phyloP scores from a whole-genome alignment of 1,140 invertebrate genomes.

The Halotydeus destructor region DNA sequence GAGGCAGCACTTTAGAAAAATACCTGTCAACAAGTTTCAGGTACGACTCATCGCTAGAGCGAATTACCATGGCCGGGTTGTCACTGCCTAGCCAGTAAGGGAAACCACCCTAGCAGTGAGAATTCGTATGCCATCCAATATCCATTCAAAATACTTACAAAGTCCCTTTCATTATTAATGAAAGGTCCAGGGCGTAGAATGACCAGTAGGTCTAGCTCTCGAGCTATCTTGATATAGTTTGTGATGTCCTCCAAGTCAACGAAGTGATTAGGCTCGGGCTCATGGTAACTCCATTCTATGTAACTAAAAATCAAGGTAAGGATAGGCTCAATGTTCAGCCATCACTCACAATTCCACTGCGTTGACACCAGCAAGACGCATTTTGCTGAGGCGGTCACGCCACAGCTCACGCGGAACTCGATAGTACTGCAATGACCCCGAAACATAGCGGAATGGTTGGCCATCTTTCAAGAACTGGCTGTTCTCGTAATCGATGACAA shows the following conservation, averaged over 20 bases:
- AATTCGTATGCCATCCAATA: too few relatives aligned
- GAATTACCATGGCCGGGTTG: slow-evolving; percentile 14
- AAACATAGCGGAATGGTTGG: slow-evolving; percentile 51
- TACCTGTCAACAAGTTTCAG: slow-evolving; percentile 23
- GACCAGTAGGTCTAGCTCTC: slow-evolving; percentile 26
- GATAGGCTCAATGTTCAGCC: slow-evolving; percentile 25
- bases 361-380: slow-evolving; percentile 29
- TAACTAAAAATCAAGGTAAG: slow-evolving; percentile 17
- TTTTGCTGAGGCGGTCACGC: slow-evolving; percentile 28
- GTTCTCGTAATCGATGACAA: slow-evolving; percentile 43
- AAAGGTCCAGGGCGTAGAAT: slow-evolving; percentile 30
- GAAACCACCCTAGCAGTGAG: slow-evolving; percentile 24
- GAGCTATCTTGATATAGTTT: slow-evolving; percentile 25
- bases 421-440: slow-evolving; percentile 41
- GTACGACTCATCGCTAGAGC: slow-evolving; percentile 18
- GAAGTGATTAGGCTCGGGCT: slow-evolving; percentile 9
- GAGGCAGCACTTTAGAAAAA: slow-evolving; percentile 23
- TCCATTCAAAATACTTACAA: slow-evolving; percentile 29
- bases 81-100: slow-evolving; percentile 23
- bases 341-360: slow-evolving; percentile 30
- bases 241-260: slow-evolving; percentile 20
- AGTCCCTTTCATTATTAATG: slow-evolving; percentile 31
- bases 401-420: slow-evolving; percentile 29
- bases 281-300: slow-evolving; percentile 10
- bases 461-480: slow-evolving; percentile 65